Percentiles rank a stretch among this genome's conserved stretches.
These are phyloP conservation scores for Cladopsammia gracilis DNA, from an alignment of 64 coral and sea anemone genomes.

Conservation along the genomic window DNA sequence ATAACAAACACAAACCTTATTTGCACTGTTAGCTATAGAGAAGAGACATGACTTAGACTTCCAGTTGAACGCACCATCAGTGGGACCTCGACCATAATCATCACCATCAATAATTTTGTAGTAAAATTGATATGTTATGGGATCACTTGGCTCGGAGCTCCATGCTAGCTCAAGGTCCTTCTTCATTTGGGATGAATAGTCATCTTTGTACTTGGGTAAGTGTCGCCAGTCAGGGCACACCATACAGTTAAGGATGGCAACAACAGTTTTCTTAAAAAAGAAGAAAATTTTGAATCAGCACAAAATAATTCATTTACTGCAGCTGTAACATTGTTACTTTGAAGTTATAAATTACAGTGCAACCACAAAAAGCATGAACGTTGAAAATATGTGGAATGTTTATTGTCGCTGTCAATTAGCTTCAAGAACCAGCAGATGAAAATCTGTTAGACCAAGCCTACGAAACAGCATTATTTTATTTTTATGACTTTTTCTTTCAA, in stretches of 20 bases:
- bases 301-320: background rate
- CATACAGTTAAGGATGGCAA: slow-evolving; percentile 84
- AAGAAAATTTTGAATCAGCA: background rate
- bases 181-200: slow-evolving; percentile 53
- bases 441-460: too few species aligned
- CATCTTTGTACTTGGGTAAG: slow-evolving; percentile 69
- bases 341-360: background rate
- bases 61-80: slow-evolving; percentile 75
- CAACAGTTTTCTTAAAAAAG: slow-evolving; percentile 76
- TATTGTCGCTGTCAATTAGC: too few species aligned
- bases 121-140: slow-evolving; percentile 82
- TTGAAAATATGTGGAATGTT: too few species aligned
- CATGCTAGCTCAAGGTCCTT: slow-evolving; percentile 81
- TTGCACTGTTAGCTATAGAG: slow-evolving; percentile 70
- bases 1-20: slow-evolving; percentile 56
- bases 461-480: too few species aligned
- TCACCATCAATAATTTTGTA: slow-evolving; percentile 86
- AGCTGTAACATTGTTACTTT: too few species aligned
- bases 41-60: slow-evolving; percentile 72
- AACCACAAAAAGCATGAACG: too few species aligned
- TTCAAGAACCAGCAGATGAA: too few species aligned
- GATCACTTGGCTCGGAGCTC: slow-evolving; percentile 78
- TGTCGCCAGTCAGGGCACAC: slow-evolving; percentile 84
- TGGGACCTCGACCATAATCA: slow-evolving; percentile 66
- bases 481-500: too few species aligned